phyloP scores from a whole-genome alignment of 2,113 vertebrate species.

The Corynorhinus townsendii region DNA sequence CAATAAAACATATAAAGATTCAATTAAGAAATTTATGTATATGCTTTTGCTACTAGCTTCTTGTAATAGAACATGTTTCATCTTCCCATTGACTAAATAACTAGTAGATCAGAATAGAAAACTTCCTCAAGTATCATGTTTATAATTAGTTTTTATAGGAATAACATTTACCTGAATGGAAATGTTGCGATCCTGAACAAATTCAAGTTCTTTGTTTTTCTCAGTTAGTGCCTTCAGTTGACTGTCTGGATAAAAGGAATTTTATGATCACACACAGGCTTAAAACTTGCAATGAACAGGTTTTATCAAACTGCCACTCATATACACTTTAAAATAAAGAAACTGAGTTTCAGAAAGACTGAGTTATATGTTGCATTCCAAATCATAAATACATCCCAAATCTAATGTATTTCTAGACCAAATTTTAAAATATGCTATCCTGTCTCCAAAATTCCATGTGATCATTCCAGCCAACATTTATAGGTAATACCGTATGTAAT shows the following conservation, averaged over 20 bases:
- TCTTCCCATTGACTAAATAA: background rate
- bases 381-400: background rate
- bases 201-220: constrained; percentile 88
- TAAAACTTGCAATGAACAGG: background rate
- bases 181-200: constrained; percentile 78
- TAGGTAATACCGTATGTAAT: background rate
- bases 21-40: background rate
- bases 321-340: background rate
- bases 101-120: background rate
- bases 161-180: constrained; percentile 84
- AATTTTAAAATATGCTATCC: background rate
- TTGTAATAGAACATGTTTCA: background rate
- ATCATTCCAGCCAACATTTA: background rate
- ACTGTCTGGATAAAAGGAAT: constrained; percentile 77
- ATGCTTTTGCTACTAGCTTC: background rate
- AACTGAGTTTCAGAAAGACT: background rate
- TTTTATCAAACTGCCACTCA: constrained; percentile 7
- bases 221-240: constrained; percentile 85
- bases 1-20: background rate
- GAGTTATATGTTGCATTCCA: background rate
- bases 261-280: background rate
- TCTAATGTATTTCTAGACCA: background rate
- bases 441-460: background rate
- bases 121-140: background rate
- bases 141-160: background rate